Evolutionary conservation across 2,113 vertebrate species (phyloP), one percentile per base, ranked within the genome.

Genomic region (Xenotilapia leptura): DNA sequence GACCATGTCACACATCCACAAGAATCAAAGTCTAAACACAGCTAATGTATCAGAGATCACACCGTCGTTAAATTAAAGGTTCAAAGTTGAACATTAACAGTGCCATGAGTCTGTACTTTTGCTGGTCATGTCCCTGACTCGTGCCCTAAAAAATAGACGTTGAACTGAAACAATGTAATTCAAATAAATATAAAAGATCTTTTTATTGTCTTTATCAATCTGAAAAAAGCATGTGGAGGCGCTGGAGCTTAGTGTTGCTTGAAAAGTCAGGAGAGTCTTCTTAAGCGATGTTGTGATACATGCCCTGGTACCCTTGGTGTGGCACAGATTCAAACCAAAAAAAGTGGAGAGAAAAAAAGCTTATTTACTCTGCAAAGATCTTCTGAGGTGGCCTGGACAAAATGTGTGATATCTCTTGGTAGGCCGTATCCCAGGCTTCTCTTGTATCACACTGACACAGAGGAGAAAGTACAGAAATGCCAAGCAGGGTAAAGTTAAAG

Each of bases 131-230:
- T 40, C 62, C 33, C n/a, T 70, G 0, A 45, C 38, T 26, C 1
- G 0, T 73, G 21, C 40, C 40, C 68, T 9, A 11, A 73, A 26
- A 17, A 23, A 4, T 1, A 62, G 58, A 70, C 5, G 0, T 9
- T 73, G 17, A 45, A 73, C 68, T 45, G 40, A 45, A 73, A 73
- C 68, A 33, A 36, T 19, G 10, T 62, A 11, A 62, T 62, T 17
- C 2, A 62, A 62, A 62, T 33, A 33, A 62, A 62, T 62, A 33
- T 28, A 36, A 36, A 19, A 1, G 1, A 55, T 26, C 4, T 19
- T 33, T 62, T 19, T 19, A 19, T 62, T n/a, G 31, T 65, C 26
- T n/a, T 65, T n/a, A 65, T 65, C 33, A 13, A n/a, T 5, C 33
- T 65, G 60, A 38, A 19, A 7, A 3, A 65, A 65, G 15, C 17